Conservation (phyloP, 2,113 vertebrate species). For the Anguilla rostrata region DNA sequence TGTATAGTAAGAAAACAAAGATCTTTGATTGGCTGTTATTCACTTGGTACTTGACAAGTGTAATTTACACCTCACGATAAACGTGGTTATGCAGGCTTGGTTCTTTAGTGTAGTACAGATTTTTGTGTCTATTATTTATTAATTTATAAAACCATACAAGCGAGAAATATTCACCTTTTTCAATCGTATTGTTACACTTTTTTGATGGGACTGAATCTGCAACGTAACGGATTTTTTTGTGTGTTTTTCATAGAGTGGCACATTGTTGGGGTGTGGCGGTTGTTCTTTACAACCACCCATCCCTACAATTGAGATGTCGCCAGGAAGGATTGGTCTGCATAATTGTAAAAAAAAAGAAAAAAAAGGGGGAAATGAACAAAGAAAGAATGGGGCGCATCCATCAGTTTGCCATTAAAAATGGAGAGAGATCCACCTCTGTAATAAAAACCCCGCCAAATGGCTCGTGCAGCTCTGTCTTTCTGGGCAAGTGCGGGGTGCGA, state of each 20-base stretch:
- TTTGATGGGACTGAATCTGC: background rate
- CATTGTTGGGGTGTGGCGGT: background rate
- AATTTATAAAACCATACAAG: background rate
- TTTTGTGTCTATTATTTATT: background rate
- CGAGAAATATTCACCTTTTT: background rate
- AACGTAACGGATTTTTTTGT: background rate
- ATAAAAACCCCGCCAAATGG: slow-evolving; percentile 3
- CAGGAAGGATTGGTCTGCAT: slow-evolving; percentile 31
- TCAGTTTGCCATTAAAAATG: slow-evolving; percentile 30
- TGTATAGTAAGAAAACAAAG: background rate
- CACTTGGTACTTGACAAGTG: no score
- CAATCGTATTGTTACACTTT: background rate
- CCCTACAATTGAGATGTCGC: slow-evolving; percentile 33
- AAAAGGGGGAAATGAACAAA: slow-evolving; percentile 3
- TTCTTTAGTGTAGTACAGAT: background rate
- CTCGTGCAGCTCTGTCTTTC: slow-evolving; percentile 14
- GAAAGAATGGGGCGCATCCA: slow-evolving; percentile 26
- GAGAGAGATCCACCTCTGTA: background rate
- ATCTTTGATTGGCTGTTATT: background rate
- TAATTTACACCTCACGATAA: no score
- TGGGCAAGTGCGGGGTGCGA: slow-evolving; percentile 24
- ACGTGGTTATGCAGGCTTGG: background rate
- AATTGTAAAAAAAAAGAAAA: slow-evolving; percentile 10
- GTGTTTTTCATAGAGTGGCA: background rate
- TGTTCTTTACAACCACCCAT: slow-evolving; percentile 9